These are phyloP conservation scores for Hydraecia micacea DNA, from an alignment of 2,888 invertebrate genomes.

Conservation along the genomic window DNA sequence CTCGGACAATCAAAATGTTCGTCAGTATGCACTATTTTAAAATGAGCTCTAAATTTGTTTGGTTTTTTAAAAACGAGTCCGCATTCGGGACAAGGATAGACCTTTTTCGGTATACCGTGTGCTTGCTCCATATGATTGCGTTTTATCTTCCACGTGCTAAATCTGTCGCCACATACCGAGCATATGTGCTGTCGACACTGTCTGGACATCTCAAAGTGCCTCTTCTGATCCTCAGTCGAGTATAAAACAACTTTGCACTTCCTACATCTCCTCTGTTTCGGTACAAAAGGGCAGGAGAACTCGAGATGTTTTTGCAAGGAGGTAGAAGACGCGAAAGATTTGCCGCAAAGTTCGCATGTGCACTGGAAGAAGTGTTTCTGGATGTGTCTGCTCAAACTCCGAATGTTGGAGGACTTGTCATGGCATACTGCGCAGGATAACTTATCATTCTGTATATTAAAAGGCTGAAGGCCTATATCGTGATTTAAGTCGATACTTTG, in stretches of 20 bases:
- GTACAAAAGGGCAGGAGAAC: constrained; percentile 62
- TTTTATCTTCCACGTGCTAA: constrained; percentile 72
- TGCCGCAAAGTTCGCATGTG: constrained; percentile 81
- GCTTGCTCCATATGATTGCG: constrained; percentile 73
- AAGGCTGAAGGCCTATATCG: constrained; percentile 79
- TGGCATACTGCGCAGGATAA: constrained; percentile 76
- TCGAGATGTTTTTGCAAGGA: constrained; percentile 73
- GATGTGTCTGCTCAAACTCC: constrained; percentile 78
- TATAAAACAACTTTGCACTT: constrained; percentile 74
- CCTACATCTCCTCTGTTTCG: constrained; percentile 75
- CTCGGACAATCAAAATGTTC: constrained; percentile 74
- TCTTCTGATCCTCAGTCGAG: constrained; percentile 73
- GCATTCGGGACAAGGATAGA: constrained; percentile 78
- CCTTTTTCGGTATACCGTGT: constrained; percentile 74
- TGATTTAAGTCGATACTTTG: constrained; percentile 69
- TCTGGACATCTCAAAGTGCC: constrained; percentile 67
- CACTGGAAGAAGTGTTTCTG: constrained; percentile 78
- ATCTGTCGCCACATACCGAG: constrained; percentile 75
- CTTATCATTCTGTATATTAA: constrained; percentile 70
- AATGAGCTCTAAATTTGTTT: constrained; percentile 74
- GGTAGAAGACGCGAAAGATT: constrained; percentile 74
- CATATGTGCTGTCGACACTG: constrained; percentile 78
- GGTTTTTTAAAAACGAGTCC: constrained; percentile 72
- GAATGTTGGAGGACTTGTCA: constrained; percentile 71
- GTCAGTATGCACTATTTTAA: constrained; percentile 76